These are phyloP conservation scores for Pectinophora gossypiella DNA, from an alignment of 1,140 invertebrate species.

Conservation along the genomic window DNA sequence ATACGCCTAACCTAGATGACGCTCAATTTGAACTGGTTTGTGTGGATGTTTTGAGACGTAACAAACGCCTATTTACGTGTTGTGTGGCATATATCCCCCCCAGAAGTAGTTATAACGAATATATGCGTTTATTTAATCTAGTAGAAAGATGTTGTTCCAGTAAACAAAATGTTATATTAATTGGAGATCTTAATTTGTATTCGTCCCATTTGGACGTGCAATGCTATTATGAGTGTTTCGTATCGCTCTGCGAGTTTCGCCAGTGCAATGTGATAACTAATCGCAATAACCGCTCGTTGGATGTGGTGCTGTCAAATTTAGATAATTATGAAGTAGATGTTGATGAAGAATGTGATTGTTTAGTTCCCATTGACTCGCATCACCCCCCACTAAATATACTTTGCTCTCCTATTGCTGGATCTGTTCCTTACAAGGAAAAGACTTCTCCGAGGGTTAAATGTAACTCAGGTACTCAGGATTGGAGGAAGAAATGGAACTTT, in stretches of 20 bases:
- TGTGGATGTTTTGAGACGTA: neutral
- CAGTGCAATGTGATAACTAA: conserved; percentile 1
- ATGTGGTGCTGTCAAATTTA: neutral
- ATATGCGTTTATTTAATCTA: neutral
- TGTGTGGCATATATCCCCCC: neutral
- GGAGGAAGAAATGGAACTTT: too few species aligned
- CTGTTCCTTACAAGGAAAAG: too few species aligned
- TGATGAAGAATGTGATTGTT: too few species aligned
- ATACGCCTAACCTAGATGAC: neutral
- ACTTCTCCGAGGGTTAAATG: too few species aligned
- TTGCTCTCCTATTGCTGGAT: too few species aligned
- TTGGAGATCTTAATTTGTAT: neutral
- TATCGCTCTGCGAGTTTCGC: neutral
- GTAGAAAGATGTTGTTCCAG: neutral
- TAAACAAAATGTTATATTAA: neutral
- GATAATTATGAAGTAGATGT: too few species aligned
- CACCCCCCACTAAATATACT: too few species aligned
- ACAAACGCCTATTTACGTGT: neutral
- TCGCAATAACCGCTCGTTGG: neutral
- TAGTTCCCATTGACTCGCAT: too few species aligned
- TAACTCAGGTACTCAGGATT: too few species aligned
- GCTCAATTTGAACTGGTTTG: neutral
- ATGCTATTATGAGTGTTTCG: neutral
- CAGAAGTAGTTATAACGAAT: neutral
- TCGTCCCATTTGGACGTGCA: neutral